Base-by-base conservation (phyloP, 2,888 invertebrate species). In the Aleiodes alternator region DNA sequence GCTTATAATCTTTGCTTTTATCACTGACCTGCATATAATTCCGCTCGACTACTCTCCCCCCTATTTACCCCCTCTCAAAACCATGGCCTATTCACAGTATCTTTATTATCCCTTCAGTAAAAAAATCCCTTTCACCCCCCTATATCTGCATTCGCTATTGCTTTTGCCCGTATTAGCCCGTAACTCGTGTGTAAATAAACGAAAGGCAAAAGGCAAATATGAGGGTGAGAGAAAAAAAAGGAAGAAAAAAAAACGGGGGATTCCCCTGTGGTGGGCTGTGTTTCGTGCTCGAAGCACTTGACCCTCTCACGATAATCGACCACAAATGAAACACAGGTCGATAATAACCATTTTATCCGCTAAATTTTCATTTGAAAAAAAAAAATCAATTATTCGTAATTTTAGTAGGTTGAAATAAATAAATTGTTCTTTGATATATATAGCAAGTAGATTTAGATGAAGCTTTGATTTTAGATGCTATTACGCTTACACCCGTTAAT, bases 1-100 rank as follows among this genome's bases (percentile, higher is more conserved):
- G 53, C 74, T 69, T 75, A 23, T 23, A 69, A 74, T 75, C 70
- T 70, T 68, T 53, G 73, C 76, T 75, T 72, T 70, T 56, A 75
- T 51, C 72, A 77, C 79, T 79, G 78, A 79, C 79, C 80, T 76
- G 79, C 76, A 80, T 80, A 79, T 78, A 78, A 75, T 53, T 69
- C 51, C 71, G 69, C 80, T 75, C 72, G 70, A 80, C 76, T 73
- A 23, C 38, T 51, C 43, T 43, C 29, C 48, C 8, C 31, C n/a
- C 68, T 68, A 16, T 12, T 57, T 56, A 57, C 38, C 29, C n/a
- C 55, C 59, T 72, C 69, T 14, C 59, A 7, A 38, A 61, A 16
- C 16, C 43, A 23, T 56, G 23, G 11, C 53, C 57, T 9, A 61
- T 50, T n/a, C 43, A 4, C 11, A 48, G 48, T 48, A 53, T 66